Evolutionary conservation across 1,140 invertebrate genomes (phyloP).

Genomic region (Drosophila kohkoa): DNA sequence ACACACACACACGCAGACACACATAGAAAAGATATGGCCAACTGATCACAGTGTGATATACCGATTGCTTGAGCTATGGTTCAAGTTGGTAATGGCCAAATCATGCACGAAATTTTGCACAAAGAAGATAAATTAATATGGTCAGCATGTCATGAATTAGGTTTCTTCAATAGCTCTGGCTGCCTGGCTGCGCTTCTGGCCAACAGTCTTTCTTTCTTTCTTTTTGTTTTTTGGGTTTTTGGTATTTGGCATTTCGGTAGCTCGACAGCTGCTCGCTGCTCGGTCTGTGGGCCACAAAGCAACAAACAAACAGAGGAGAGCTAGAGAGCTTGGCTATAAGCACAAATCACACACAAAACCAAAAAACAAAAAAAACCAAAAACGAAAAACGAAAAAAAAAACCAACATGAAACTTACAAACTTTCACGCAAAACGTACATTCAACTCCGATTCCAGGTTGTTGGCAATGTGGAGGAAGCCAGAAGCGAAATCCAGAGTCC

Average conservation of each 20-base stretch:
- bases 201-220: constrained; percentile 5
- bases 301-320: constrained; percentile 65
- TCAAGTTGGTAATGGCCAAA: constrained; percentile 75
- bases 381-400: constrained; percentile 32
- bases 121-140: constrained; percentile 84
- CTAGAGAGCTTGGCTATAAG: constrained; percentile 2
- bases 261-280: constrained; percentile 7
- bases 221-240: no score
- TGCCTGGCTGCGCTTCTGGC: constrained; percentile 57
- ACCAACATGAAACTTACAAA: constrained; percentile 55
- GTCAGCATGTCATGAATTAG: constrained; percentile 84
- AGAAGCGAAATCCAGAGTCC: constrained; percentile 45
- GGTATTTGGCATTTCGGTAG: constrained; percentile 1
- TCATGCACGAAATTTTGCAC: constrained; percentile 83
- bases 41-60: constrained; percentile 48
- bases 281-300: constrained; percentile 48
- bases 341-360: constrained; percentile 34
- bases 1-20: constrained; percentile 12
- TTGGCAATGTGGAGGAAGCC: neutral
- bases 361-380: constrained; percentile 66
- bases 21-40: constrained; percentile 37
- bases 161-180: constrained; percentile 67
- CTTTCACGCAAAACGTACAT: constrained; percentile 82
- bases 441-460: constrained; percentile 49
- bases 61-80: constrained; percentile 32